Evolutionary conservation across 2,888 invertebrate genomes (phyloP).

Genomic region (Cataglyphis rosenhaueri): DNA sequence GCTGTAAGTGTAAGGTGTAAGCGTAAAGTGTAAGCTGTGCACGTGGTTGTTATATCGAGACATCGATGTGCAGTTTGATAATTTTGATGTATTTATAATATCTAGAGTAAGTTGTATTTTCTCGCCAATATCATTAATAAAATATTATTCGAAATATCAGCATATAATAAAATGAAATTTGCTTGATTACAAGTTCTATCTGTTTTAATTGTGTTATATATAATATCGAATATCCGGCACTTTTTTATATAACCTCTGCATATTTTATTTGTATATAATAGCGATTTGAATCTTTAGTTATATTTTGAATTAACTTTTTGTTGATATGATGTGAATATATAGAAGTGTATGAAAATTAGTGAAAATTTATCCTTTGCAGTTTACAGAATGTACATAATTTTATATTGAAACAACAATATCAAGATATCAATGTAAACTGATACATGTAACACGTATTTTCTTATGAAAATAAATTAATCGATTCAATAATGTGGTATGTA

Average conservation of each 20-base stretch:
- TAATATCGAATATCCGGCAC: not conserved
- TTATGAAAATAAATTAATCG: not conserved
- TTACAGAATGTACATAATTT: not conserved
- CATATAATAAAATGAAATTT: not conserved
- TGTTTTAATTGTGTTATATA: not conserved
- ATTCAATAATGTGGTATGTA: conserved; percentile 32
- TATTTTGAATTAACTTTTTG: not conserved
- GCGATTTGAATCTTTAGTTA: not conserved
- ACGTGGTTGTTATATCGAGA: not conserved
- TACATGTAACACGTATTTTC: not conserved
- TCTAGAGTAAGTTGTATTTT: not conserved
- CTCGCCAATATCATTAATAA: not conserved
- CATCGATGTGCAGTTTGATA: not conserved
- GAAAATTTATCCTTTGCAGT: not conserved
- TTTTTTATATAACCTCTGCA: conserved; percentile 4
- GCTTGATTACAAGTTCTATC: not conserved
- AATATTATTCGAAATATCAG: not conserved
- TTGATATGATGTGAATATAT: not conserved
- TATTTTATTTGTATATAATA: not conserved
- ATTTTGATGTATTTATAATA: not conserved
- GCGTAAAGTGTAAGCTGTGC: not conserved
- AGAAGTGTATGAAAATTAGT: not conserved
- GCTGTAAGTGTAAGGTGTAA: not conserved
- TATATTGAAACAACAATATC: not conserved
- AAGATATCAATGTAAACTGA: not conserved